Base-by-base conservation (phyloP, 1,140 invertebrate genomes). In the Aplysia californica region DNA sequence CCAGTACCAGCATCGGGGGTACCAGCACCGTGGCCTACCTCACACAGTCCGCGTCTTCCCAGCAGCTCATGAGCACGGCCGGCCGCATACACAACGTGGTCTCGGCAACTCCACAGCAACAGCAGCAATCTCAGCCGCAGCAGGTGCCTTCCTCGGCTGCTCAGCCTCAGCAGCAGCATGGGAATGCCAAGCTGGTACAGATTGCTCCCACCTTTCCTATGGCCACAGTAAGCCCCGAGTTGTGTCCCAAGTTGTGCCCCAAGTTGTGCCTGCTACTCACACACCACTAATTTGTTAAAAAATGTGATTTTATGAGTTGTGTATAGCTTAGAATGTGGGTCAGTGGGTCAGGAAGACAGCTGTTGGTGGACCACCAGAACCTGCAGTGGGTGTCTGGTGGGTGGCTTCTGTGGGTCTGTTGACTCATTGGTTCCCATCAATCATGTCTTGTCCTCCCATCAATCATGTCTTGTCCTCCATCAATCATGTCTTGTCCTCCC, bases 11-110 rank as follows among this genome's bases (percentile, higher is more conserved):
- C 4, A 41, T 71, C 1, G 55, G 44, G 55, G 70, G 70, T 23
- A 39, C 72, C 15, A 58, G 70, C 23, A 39, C 72, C 15, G 72
- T 75, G n/a, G 29, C 72, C 26, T 75, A 75, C 23, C 72, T 75
- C 6, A 35, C 59, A 2, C 61, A 58, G 2, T 65, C 72, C 31
- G 61, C 2, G n/a, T 20, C 61, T 23, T 18, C 72, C 26, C 55
- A 61, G 1, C 72, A 71, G 31, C 41, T 41, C 31, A 36, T 74
- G 1, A 74, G 38, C 36, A 4, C 71, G 2, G 71, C 36, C 2
- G 38, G 59, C 2, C n/a, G 58, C 6, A 38, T 74, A 31, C 71
- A 74, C 10, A 74, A 74, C 31, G 38, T 74, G 33, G 15, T 74
- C 56, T 18, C 71, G 20, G 36, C 58, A 21, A 26, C 35, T 15